phyloP scores from a whole-genome alignment of 2,888 invertebrate species.

The Platypus cylindrus region DNA sequence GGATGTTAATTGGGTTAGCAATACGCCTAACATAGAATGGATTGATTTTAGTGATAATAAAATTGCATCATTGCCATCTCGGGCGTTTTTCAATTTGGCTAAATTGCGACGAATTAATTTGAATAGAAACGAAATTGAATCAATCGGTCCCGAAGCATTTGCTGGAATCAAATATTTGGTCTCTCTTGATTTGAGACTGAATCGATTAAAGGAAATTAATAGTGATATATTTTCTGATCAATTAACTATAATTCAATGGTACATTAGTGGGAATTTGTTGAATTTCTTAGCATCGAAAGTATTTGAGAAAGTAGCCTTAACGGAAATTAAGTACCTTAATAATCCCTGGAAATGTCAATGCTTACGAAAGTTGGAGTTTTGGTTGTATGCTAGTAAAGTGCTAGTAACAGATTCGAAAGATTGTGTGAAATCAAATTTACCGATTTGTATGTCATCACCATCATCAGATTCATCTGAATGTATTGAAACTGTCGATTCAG shows the following conservation, averaged over 20 bases:
- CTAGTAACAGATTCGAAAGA: too few relatives aligned
- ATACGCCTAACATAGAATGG: slow-evolving; percentile 16
- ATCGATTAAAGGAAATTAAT: slow-evolving; percentile 18
- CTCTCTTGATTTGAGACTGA: slow-evolving; percentile 20
- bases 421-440: too few relatives aligned
- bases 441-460: too few relatives aligned
- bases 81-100: slow-evolving; percentile 16
- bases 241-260: slow-evolving; percentile 15
- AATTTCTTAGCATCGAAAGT: slow-evolving; percentile 20
- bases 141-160: slow-evolving; percentile 20
- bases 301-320: slow-evolving; percentile 16
- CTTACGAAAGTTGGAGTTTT: slow-evolving; percentile 17
- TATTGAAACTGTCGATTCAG: too few relatives aligned
- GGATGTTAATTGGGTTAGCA: slow-evolving; percentile 21
- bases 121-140: slow-evolving; percentile 20
- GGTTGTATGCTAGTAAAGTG: too few relatives aligned
- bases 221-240: slow-evolving; percentile 18
- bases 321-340: slow-evolving; percentile 16
- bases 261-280: slow-evolving; percentile 20
- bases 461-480: too few relatives aligned
- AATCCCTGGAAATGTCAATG: slow-evolving; percentile 26
- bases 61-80: slow-evolving; percentile 17
- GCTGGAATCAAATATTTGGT: slow-evolving; percentile 17
- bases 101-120: slow-evolving; percentile 18
- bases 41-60: slow-evolving; percentile 19